Percentiles rank a stretch among this genome's conserved stretches.
phyloP scores from a whole-genome alignment of 2,888 invertebrate genomes.

The Elmis aenea region DNA sequence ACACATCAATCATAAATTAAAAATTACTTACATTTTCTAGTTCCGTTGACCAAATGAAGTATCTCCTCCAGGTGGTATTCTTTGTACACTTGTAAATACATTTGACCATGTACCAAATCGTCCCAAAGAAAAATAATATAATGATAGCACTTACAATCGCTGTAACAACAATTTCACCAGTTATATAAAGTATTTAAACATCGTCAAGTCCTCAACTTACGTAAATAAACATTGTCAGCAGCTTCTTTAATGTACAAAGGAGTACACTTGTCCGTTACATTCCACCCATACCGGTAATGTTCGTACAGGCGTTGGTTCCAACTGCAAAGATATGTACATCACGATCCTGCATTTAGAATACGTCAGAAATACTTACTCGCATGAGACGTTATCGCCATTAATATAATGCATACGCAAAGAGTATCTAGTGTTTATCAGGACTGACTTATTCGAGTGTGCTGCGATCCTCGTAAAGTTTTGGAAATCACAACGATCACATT shows the following conservation, averaged over 20 bases:
- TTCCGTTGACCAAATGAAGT: constrained; percentile 29
- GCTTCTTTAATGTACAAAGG: constrained; percentile 40
- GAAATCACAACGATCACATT: constrained; percentile 43
- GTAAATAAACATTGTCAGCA: constrained; percentile 45
- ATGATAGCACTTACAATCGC: constrained; percentile 46
- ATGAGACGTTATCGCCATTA: constrained; percentile 23
- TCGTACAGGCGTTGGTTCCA: constrained; percentile 39
- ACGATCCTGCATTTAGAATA: not conserved
- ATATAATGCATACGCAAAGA: constrained; percentile 34
- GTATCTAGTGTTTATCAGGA: constrained; percentile 41
- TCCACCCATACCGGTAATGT: constrained; percentile 46
- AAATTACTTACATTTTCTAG: constrained; percentile 37
- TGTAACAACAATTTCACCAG: too few relatives aligned
- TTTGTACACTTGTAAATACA: constrained; percentile 43
- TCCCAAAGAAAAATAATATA: constrained; percentile 44
- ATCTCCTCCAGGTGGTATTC: constrained; percentile 24
- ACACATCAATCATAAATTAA: not conserved
- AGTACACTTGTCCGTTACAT: constrained; percentile 37
- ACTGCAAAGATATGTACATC: constrained; percentile 26
- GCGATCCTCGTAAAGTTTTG: constrained; percentile 32
- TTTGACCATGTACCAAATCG: constrained; percentile 47
- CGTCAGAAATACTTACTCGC: constrained; percentile 36
- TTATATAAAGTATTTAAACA: not conserved
- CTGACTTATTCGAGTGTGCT: constrained; percentile 30
- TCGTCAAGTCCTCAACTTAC: too few relatives aligned